Evolutionary conservation across 1,140 invertebrate species (phyloP), one percentile per base, ranked within the genome.

Genomic region (Drosophila ohnishii): DNA sequence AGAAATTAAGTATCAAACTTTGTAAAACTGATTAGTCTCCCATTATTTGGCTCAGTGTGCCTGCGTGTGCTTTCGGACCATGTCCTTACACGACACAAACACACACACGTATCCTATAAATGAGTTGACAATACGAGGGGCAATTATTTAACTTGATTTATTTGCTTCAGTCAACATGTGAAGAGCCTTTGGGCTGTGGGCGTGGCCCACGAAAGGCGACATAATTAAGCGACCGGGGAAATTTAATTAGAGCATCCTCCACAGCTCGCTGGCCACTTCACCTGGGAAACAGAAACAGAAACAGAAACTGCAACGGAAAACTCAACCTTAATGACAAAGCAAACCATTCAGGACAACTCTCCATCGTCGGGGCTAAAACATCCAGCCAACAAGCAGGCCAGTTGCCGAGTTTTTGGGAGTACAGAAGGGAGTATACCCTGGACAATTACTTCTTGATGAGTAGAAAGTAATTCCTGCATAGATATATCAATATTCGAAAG

Each of bases 141-240:
- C 75, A 86, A 87, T 86, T 86, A 87, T 86, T 86, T 86, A 86
- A 86, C 83, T 86, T 86, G 78, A 86, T 86, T 86, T 86, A 86
- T 86, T 86, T 87, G 76, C 71, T 65, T 75, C 66, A 78, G 82
- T 81, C 75, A 81, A 86, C 82, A 81, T 56, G 47, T 59, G 47
- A 60, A 42, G 47, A 34, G 39, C 30, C 13, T 32, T n/a, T 14
- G 53, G 11, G 19, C 8, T n/a, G 9, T 14, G 14, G 48, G 62
- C 50, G 25, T 35, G 51, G 61, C 16, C 19, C 28, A 22, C 32
- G 50, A 56, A 53, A 59, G 19, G 75, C 59, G 44, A 53, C 71
- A 86, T 86, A 86, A 83, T 86, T 72, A 82, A 86, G 75, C 71
- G 67, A 65, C 60, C 64, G 66, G 50, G 71, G 42, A 86, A 75